These are phyloP conservation scores for Campoplex capitator DNA, from an alignment of 2,888 invertebrate species.

Conservation along the genomic window DNA sequence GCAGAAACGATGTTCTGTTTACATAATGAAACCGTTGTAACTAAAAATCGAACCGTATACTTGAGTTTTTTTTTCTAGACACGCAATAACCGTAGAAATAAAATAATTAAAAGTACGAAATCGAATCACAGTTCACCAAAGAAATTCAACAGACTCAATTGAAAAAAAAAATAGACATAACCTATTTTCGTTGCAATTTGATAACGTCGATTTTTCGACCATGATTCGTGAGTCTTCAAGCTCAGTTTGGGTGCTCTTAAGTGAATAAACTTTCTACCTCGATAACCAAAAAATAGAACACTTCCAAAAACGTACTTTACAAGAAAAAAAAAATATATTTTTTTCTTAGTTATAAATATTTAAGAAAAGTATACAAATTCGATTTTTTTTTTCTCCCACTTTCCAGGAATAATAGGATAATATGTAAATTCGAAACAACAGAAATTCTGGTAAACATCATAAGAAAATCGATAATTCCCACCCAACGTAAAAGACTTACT, in stretches of 20 bases:
- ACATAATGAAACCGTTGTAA: background rate
- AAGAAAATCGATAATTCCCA: background rate
- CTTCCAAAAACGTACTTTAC: background rate
- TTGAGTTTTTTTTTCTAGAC: background rate
- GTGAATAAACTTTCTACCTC: conserved; percentile 2
- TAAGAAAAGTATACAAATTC: background rate
- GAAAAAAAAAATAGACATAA: background rate
- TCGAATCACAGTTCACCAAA: background rate
- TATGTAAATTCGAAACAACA: background rate
- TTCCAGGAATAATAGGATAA: background rate
- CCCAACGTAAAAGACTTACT: conserved; percentile 8
- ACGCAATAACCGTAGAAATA: background rate
- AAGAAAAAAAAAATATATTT: background rate
- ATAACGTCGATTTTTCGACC: too few relatives aligned
- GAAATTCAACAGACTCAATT: background rate
- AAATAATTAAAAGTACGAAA: background rate
- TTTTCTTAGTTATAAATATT: background rate
- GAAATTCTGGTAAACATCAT: background rate
- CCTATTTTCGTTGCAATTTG: too few relatives aligned
- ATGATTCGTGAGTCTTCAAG: too few relatives aligned
- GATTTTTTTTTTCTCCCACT: background rate
- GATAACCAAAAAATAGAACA: conserved; percentile 2
- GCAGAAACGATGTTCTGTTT: background rate
- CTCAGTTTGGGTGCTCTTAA: background rate
- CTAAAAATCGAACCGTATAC: background rate